Evolutionary conservation across 2,888 invertebrate genomes (phyloP).

Genomic region (Tanytarsus gracilentus): DNA sequence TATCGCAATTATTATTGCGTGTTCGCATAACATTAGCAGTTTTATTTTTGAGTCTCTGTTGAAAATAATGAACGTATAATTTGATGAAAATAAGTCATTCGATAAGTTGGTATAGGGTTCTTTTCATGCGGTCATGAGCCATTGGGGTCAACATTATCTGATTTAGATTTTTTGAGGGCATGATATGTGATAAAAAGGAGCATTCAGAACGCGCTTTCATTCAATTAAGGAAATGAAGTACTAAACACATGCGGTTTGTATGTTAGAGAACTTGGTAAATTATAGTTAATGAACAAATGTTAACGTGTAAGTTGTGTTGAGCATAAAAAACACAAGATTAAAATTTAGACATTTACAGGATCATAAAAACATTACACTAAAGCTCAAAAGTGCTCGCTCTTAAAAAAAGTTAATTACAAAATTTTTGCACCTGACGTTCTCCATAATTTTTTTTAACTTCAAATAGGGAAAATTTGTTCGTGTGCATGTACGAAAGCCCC

Average conservation of each 20-base stretch:
- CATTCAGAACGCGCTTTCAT: neutral
- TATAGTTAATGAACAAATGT: neutral
- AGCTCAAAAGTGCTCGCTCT: neutral
- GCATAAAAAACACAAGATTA: too few species aligned
- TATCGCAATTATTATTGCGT: conserved; percentile 7
- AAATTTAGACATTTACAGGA: too few species aligned
- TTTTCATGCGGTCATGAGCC: neutral
- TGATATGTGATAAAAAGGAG: neutral
- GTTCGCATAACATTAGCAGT: conserved; percentile 5
- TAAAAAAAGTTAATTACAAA: neutral
- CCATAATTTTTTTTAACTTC: neutral
- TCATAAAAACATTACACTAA: too few species aligned
- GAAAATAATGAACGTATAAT: conserved; percentile 22
- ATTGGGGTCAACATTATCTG: neutral
- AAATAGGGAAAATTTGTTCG: too few species aligned
- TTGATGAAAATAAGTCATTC: conserved; percentile 27
- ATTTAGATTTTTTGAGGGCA: neutral
- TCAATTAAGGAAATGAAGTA: conserved; percentile 4
- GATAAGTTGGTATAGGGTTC: conserved; percentile 8
- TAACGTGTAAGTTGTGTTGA: too few species aligned
- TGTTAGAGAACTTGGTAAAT: neutral
- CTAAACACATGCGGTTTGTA: neutral
- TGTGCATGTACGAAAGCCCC: neutral
- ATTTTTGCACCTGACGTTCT: conserved; percentile 23
- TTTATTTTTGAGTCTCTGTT: too few species aligned